Percentiles rank a stretch among this genome's conserved stretches.
Evolutionary conservation across 30 jellyfish, hydroid and myxozoan genomes (phyloP).

Genomic region (Sanderia malayensis): DNA sequence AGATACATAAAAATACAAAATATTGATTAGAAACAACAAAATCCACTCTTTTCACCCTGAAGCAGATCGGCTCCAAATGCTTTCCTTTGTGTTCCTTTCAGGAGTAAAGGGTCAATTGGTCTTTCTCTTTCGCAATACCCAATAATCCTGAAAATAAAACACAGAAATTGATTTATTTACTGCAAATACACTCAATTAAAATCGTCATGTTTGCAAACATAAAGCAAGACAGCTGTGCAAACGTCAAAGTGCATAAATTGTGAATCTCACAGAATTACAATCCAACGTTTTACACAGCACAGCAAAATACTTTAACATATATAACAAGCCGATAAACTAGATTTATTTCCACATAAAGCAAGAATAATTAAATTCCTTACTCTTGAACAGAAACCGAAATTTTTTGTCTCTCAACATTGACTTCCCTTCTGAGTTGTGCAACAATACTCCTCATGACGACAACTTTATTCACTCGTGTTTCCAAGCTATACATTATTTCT

Average conservation of each 20-base stretch:
- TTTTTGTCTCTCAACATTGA: constrained; percentile 12
- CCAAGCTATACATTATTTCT: background rate
- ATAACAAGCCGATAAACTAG: too few species aligned
- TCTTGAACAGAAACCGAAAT: constrained; percentile 17
- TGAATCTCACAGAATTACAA: too few species aligned
- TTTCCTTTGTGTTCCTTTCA: constrained; percentile 38
- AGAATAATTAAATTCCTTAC: constrained; percentile 6
- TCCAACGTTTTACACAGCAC: too few species aligned
- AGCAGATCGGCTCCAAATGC: constrained; percentile 6
- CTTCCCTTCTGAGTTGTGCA: constrained; percentile 19
- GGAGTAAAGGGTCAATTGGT: constrained; percentile 42
- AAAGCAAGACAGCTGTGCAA: too few species aligned
- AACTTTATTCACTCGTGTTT: background rate
- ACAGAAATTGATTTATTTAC: too few species aligned
- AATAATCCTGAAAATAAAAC: constrained; percentile 30
- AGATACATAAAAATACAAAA: too few species aligned
- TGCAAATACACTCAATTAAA: too few species aligned
- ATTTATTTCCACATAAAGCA: too few species aligned
- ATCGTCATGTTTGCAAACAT: too few species aligned
- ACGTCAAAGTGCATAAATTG: too few species aligned
- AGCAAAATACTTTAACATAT: too few species aligned
- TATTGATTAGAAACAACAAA: background rate
- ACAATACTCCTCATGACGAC: background rate
- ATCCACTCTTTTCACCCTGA: background rate
- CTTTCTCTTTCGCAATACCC: constrained; percentile 50